phyloP scores from a whole-genome alignment of 2,888 invertebrate species.

The Ectropis crepuscularia region DNA sequence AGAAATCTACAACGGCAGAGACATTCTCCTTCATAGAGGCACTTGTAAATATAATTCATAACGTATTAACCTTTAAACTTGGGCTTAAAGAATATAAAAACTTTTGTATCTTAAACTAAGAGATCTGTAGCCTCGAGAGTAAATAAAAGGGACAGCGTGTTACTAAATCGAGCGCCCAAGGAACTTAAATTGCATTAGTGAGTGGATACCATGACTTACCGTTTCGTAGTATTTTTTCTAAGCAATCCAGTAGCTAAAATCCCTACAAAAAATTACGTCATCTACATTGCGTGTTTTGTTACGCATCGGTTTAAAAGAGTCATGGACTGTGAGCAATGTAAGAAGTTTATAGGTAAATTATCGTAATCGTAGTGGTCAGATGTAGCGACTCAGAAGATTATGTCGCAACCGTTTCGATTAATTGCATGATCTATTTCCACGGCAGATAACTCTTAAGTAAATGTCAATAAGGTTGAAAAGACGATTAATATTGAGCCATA shows the following conservation, averaged over 20 bases:
- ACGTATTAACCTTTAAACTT: conserved; percentile 42
- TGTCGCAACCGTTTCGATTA: conserved; percentile 69
- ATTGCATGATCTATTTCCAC: conserved; percentile 67
- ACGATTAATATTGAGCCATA: conserved; percentile 47
- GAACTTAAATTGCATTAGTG: conserved; percentile 58
- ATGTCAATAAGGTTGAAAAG: conserved; percentile 47
- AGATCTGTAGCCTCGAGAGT: conserved; percentile 37
- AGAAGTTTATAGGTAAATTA: conserved; percentile 34
- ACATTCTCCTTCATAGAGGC: conserved; percentile 44
- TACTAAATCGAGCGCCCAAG: conserved; percentile 60
- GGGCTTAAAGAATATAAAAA: conserved; percentile 28
- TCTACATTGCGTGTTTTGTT: conserved; percentile 47
- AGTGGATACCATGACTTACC: conserved; percentile 67
- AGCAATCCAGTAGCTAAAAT: conserved; percentile 45
- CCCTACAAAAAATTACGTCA: conserved; percentile 17
- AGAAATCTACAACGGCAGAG: conserved; percentile 43
- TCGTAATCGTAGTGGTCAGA: conserved; percentile 44
- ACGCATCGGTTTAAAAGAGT: background rate
- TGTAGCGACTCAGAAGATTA: conserved; percentile 53
- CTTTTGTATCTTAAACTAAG: conserved; percentile 25
- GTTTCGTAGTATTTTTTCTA: conserved; percentile 64
- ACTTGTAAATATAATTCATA: conserved; percentile 45
- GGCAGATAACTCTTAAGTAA: conserved; percentile 57
- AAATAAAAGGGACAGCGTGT: conserved; percentile 48
- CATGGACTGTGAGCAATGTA: conserved; percentile 45